Conservation (phyloP, 1,140 invertebrate genomes). For the Arion vulgaris region DNA sequence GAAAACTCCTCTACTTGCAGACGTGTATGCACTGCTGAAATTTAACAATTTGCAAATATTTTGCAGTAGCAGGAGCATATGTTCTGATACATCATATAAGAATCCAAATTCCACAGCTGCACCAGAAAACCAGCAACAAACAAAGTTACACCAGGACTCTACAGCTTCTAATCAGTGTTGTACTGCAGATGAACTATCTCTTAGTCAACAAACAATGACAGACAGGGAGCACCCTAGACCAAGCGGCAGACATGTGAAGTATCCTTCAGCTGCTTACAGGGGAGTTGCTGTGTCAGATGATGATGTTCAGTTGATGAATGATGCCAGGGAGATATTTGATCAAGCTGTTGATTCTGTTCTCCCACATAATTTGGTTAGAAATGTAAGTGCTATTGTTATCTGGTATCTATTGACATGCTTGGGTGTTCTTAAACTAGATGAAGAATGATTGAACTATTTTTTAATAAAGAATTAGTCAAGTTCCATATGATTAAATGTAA, state of each 20-base stretch:
- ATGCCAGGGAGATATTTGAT: constrained; percentile 53
- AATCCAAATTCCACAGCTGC: neutral
- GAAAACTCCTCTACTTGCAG: no score
- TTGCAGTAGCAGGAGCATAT: no score
- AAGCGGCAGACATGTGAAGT: neutral
- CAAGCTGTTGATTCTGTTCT: constrained; percentile 58
- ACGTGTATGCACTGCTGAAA: no score
- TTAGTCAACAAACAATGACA: neutral
- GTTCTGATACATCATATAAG: no score
- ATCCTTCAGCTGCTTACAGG: neutral
- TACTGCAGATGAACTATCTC: neutral
- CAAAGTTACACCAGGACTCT: neutral
- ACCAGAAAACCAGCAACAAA: neutral
- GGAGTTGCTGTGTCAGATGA: neutral
- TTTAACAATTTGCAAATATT: no score
- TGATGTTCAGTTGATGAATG: constrained; percentile 13
- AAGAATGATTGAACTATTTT: no score
- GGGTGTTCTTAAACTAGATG: no score
- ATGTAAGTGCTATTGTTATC: constrained; percentile 37
- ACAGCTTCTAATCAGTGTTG: neutral
- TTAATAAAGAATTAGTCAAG: no score
- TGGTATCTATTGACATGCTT: neutral
- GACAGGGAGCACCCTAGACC: neutral
- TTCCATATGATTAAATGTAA: no score
- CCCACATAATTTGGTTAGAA: constrained; percentile 61